Base-by-base conservation (phyloP, 2,113 vertebrate genomes). In the Polypterus bichir region DNA sequence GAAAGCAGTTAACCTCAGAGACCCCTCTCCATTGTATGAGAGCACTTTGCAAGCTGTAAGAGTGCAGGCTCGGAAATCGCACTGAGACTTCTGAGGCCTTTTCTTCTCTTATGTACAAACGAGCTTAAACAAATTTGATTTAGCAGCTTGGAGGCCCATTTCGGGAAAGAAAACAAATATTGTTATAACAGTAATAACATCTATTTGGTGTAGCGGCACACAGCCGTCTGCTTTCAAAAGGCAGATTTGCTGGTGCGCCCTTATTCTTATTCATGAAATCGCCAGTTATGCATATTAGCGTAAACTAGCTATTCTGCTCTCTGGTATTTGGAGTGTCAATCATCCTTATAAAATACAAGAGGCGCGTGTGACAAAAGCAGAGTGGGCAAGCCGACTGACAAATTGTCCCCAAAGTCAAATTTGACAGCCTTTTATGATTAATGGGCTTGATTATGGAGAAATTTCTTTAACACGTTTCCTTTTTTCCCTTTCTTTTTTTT, bases 391-490 rank as follows among this genome's bases (percentile, higher is more conserved):
- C 77, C 66, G 74, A 62, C 81, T 82, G 83, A 85, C 82, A 87
- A 87, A 88, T 88, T 86, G 84, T 87, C 83, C 83, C 86, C 83
- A 83, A 86, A 88, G 86, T 86, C 83, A 83, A 75, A 84, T 84
- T 85, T 85, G 86, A 88, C 86, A 86, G 83, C 70, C 75, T 81
- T 81, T 83, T 83, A 83, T 86, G 86, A 88, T 87, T 86, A 87
- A 86, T 88, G 86, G 73, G 76, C 76, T 81, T 83, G 82, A 87
- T 84, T 81, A 83, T 73, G 81, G 77, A 78, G 77, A 75, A 79
- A 79, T 77, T 70, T 79, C 79, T 76, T 65, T 59, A 81, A 81
- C 76, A 77, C 70, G 68, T 81, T 83, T 82, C 78, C 74, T 74
- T 72, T 76, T 74, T 79, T 79, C 76, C 77, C 70, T 66, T 61